phyloP scores from a whole-genome alignment of 2,888 invertebrate genomes.

The Noctuana brunneofusca region DNA sequence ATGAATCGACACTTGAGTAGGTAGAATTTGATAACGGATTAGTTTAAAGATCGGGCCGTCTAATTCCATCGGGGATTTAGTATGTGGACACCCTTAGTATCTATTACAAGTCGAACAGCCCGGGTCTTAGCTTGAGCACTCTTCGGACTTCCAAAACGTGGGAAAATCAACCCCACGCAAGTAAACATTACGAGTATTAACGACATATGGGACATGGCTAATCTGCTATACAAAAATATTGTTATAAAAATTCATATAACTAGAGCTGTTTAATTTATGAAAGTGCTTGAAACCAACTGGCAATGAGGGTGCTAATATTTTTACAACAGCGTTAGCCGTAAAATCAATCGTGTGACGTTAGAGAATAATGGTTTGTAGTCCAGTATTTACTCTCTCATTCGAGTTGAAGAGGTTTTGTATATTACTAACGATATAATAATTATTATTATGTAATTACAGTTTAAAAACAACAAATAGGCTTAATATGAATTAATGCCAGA shows the following conservation, averaged over 20 bases:
- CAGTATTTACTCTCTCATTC: too few relatives aligned
- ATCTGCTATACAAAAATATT: background rate
- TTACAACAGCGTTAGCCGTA: background rate
- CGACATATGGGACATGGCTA: conserved; percentile 9
- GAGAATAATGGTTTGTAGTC: too few relatives aligned
- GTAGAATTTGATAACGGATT: conserved; percentile 14
- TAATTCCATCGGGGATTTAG: conserved; percentile 11
- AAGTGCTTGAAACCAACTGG: background rate
- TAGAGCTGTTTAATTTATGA: background rate
- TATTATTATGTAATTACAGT: too few relatives aligned
- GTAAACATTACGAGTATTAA: background rate
- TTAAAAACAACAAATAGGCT: too few relatives aligned
- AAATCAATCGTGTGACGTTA: background rate
- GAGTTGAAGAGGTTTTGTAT: too few relatives aligned
- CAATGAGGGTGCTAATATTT: background rate
- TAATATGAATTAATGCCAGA: too few relatives aligned
- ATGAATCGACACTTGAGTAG: background rate
- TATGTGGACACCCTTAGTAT: background rate
- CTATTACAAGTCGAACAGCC: conserved; percentile 12
- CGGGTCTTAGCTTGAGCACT: conserved; percentile 1
- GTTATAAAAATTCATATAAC: background rate
- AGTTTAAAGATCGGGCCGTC: conserved; percentile 9
- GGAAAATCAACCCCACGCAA: conserved; percentile 12
- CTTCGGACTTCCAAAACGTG: conserved; percentile 8
- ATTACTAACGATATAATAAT: too few relatives aligned